A percentile compares a stretch with the other conserved stretches of the same genome.
phyloP scores from a whole-genome alignment of 2,888 invertebrate genomes.

The Nomada lathburiana region DNA sequence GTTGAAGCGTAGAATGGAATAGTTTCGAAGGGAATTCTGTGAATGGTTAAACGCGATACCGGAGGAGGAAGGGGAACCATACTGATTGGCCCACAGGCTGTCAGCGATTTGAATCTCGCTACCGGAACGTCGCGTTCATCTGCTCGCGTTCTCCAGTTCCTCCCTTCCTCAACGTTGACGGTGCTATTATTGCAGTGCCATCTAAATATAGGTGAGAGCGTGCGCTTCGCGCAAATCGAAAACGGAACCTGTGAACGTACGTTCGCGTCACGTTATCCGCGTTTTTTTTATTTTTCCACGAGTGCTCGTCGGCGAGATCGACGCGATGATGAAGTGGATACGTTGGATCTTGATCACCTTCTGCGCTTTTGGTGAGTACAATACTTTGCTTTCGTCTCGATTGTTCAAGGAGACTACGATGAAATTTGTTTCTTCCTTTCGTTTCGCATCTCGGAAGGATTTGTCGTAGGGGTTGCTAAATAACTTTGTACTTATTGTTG shows the following conservation, averaged over 20 bases:
- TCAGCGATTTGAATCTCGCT: conserved; percentile 17
- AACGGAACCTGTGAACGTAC: conserved; percentile 53
- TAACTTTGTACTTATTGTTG: too few species aligned
- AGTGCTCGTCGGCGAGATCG: conserved; percentile 13
- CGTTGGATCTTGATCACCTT: conserved; percentile 35
- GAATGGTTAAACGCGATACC: conserved; percentile 1
- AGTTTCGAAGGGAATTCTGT: not conserved
- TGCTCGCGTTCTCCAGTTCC: conserved; percentile 57
- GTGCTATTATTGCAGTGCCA: conserved; percentile 65
- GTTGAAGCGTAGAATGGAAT: not conserved
- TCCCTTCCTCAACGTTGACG: conserved; percentile 51
- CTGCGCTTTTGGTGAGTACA: conserved; percentile 55
- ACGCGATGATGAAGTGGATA: conserved; percentile 32
- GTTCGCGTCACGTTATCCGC: conserved; percentile 37
- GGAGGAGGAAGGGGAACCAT: conserved; percentile 33
- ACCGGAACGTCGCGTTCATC: conserved; percentile 39
- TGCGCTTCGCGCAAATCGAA: conserved; percentile 65
- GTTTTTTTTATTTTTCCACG: conserved; percentile 22
- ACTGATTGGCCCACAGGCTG: not conserved
- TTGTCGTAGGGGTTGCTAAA: too few species aligned
- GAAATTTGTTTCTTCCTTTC: not conserved
- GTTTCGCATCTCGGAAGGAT: not conserved
- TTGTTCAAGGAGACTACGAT: not conserved
- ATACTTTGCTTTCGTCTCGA: not conserved
- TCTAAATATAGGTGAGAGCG: conserved; percentile 68